Base-by-base conservation (phyloP, 2,113 vertebrate genomes). In the Stegastes partitus region DNA sequence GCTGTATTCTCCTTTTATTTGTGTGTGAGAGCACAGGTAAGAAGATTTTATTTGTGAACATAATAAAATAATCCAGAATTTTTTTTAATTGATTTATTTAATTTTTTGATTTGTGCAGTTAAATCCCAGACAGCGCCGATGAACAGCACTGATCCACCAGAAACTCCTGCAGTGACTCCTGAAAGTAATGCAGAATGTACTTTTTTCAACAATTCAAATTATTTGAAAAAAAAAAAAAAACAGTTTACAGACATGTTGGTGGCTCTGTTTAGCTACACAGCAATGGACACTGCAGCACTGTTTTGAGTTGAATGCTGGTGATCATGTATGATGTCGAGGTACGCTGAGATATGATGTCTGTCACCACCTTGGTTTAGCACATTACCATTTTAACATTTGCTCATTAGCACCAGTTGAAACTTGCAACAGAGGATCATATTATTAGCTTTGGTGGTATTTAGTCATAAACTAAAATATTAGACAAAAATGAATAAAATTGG, bases 1-100 rank as follows among this genome's bases (percentile, higher is more conserved):
- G 9, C 25, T 31, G 47, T 63, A 18, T 77, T 47, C 49, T 85
- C 21, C 21, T 83, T 15, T 19, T 83, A 2, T 55, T 44, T 37
- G 21, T 42, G 0, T 67, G 45, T 68, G 37, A 21, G 26, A 49
- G 10, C 0, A 11, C 57, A 77, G 87, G 91, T 92, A 76, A 87
- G 86, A 14, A 11, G 0, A n/a, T 34, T 26, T 4, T 23, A 39
- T 42, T 12, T 2, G 3, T 51, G 0, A 15, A 34, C 51, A 28
- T 5, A 21, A 0, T 28, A 64, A 54, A 7, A 47, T 1, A 70
- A 61, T 72, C 21, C 12, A 34, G 12, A 62, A n/a, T 10, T 31
- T 54, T 4, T 21, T 51, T 59, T 2, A 62, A 64, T 16, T 9
- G 0, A 4, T 51, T 68, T 37, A n/a, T 68, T 51, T 74, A 18